phyloP scores from a whole-genome alignment of 2,888 invertebrate species.

The Eilema sororculum region DNA sequence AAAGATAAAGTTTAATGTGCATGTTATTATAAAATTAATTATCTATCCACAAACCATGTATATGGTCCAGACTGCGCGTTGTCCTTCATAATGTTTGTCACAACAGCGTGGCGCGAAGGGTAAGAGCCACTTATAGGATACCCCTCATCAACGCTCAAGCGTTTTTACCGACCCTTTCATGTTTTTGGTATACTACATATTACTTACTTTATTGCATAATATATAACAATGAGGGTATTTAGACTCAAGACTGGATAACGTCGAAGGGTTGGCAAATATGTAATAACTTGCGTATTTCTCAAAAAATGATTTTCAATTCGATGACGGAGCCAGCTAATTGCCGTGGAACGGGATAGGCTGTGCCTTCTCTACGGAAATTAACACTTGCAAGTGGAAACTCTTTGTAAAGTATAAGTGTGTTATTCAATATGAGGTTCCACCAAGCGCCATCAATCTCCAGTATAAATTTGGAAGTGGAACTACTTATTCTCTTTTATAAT shows the following conservation, averaged over 20 bases:
- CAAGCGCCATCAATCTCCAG: too few species aligned
- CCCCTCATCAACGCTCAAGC: conserved; percentile 38
- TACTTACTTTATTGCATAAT: conserved; percentile 22
- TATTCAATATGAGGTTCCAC: too few species aligned
- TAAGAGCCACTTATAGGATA: conserved; percentile 34
- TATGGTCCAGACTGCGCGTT: conserved; percentile 16
- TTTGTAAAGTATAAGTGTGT: too few species aligned
- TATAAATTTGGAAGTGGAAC: too few species aligned
- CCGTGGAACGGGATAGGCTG: too few species aligned
- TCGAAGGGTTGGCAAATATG: neutral
- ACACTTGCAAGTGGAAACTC: too few species aligned
- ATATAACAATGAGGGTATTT: neutral
- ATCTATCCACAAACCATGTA: neutral
- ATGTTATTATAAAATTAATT: too few species aligned
- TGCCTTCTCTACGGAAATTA: too few species aligned
- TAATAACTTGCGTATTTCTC: too few species aligned
- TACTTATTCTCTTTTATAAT: too few species aligned
- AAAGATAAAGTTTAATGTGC: neutral
- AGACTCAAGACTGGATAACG: neutral
- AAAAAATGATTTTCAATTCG: too few species aligned
- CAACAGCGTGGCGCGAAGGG: conserved; percentile 14
- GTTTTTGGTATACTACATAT: conserved; percentile 35
- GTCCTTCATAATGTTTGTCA: conserved; percentile 48
- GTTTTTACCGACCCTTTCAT: conserved; percentile 40
- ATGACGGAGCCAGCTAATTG: too few species aligned